Evolutionary conservation across 2,113 vertebrate genomes (phyloP).

Genomic region (Rhombomys opimus): DNA sequence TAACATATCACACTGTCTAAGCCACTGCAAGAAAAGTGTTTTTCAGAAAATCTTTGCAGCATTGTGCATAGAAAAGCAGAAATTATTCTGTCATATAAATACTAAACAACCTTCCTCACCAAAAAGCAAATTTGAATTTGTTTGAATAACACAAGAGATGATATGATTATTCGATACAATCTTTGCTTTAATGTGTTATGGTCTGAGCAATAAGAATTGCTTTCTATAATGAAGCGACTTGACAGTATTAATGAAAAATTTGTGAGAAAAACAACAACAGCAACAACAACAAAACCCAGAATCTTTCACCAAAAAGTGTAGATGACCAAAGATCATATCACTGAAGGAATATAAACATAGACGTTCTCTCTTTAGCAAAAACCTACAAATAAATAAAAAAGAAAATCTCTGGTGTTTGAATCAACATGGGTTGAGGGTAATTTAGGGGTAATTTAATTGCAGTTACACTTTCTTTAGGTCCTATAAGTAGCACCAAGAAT

Average conservation of each 20-base stretch:
- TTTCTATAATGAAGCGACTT: neutral
- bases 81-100: slow-evolving; percentile 1
- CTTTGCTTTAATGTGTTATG: neutral
- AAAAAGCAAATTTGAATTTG: neutral
- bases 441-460: neutral
- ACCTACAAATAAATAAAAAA: neutral
- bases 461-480: neutral
- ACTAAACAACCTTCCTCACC: neutral
- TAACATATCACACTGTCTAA: slow-evolving; percentile 14
- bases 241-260: neutral
- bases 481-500: neutral
- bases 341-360: neutral
- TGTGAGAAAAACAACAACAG: neutral
- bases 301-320: neutral
- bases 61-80: neutral
- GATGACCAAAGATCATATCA: neutral
- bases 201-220: neutral
- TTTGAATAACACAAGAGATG: neutral
- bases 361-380: neutral
- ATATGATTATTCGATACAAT: neutral
- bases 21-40: neutral
- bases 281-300: neutral
- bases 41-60: slow-evolving; percentile 36
- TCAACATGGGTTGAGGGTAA: neutral
- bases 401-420: neutral